Base-by-base conservation (phyloP, 2,888 invertebrate species). In the Ectropis crepuscularia region DNA sequence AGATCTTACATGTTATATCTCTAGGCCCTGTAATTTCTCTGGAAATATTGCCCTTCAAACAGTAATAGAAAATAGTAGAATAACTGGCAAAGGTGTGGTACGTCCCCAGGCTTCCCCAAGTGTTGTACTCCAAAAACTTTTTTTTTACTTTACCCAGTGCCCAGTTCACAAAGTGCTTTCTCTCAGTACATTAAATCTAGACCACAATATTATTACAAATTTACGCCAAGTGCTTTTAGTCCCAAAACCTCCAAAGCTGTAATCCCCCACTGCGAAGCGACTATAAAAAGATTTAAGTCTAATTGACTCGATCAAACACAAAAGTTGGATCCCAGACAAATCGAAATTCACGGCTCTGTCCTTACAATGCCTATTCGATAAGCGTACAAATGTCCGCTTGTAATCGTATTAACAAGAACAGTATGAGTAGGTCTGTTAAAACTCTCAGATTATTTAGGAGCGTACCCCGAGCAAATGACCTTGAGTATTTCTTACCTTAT, bases 281-380 rank as follows among this genome's bases (percentile, higher is more conserved):
- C 59, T 53, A 57, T 64, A 64, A 60, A 60, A 57, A 65, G 60
- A 60, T 61, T n/a, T 65, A 55, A 60, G 48, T 58, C 50, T 69
- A 67, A 71, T 67, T 69, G 65, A 57, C 54, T 62, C 57, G 61
- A 68, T 69, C 66, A 65, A 68, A 65, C 54, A 65, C 46, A 59
- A 68, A 68, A 67, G 62, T 68, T 51, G 59, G 61, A 61, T 64
- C 67, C 50, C 57, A 58, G 60, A 57, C 42, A 53, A 51, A 46
- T 59, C 41, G 39, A 38, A 39, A 51, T 57, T 49, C 54, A 38
- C 50, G 38, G 42, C 28, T 37, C 46, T 47, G 59, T 63, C 54
- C 53, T 38, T 6, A 59, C 58, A 63, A 59, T 59, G 59, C 58
- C 54, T 50, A 54, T 54, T 63, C 66, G 68, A 69, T 71, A 69